Percentiles rank a stretch among this genome's conserved stretches.
phyloP scores from a whole-genome alignment of 2,888 invertebrate genomes.

The Acronicta aceris region DNA sequence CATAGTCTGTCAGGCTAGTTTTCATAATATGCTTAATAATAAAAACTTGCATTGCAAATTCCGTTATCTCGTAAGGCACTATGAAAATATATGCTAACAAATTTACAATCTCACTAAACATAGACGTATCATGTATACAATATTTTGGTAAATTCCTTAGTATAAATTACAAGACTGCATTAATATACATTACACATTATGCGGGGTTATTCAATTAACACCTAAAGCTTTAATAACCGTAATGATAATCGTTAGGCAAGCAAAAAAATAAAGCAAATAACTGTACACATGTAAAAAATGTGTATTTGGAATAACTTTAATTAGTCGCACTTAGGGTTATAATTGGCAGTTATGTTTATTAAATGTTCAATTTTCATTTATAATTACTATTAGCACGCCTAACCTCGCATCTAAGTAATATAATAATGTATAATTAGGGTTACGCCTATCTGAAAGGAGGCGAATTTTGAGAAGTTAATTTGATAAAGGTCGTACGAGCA shows the following conservation, averaged over 20 bases:
- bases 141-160: conserved; percentile 7
- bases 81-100: not conserved
- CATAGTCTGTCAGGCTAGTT: too few species aligned
- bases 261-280: conserved; percentile 19
- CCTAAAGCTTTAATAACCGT: conserved; percentile 38
- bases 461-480: too few species aligned
- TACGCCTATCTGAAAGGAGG: too few species aligned
- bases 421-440: too few species aligned
- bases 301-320: conserved; percentile 25
- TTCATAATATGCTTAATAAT: too few species aligned
- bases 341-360: not conserved
- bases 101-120: conserved; percentile 7
- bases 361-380: conserved; percentile 1
- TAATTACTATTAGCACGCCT: not conserved
- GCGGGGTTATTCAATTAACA: conserved; percentile 55
- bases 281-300: conserved; percentile 17
- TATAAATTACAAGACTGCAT: conserved; percentile 15
- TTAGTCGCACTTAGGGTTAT: conserved; percentile 13
- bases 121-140: conserved; percentile 1
- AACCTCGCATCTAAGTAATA: too few species aligned
- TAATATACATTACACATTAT: conserved; percentile 36
- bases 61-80: too few species aligned
- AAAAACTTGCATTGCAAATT: too few species aligned
- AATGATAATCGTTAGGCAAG: conserved; percentile 30
- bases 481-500: too few species aligned